phyloP scores from a whole-genome alignment of 1,140 invertebrate species.

The Anastatus disparis region DNA sequence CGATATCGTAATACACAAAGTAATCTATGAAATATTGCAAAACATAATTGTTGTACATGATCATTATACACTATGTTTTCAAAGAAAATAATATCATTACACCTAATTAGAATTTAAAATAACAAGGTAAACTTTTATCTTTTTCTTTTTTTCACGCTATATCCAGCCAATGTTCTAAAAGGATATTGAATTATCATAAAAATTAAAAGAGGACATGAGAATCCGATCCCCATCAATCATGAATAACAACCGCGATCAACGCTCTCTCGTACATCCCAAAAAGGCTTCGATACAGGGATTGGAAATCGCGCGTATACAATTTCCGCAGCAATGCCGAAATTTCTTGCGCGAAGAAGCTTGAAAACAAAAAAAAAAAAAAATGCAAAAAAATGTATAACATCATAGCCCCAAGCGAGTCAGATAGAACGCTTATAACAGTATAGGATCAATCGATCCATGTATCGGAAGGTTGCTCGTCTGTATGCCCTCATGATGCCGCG shows the following conservation, averaged over 20 bases:
- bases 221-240: conserved; percentile 11
- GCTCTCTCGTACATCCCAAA: background rate
- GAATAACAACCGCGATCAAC: conserved; percentile 2
- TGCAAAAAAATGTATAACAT: no score
- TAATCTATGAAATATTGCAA: no score
- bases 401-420: no score
- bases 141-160: no score
- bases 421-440: background rate
- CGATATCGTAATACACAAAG: no score
- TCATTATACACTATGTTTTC: no score
- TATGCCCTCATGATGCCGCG: conserved; percentile 13
- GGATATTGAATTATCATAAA: background rate
- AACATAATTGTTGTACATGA: no score
- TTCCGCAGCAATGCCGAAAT: conserved; percentile 2
- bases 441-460: conserved; percentile 34
- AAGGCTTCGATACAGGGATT: conserved; percentile 8
- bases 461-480: conserved; percentile 19
- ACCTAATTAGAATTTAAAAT: no score
- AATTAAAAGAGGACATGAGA: no score
- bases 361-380: conserved; percentile 6
- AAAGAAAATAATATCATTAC: no score
- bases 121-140: no score
- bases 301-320: conserved; percentile 16
- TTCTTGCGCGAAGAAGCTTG: conserved; percentile 4
- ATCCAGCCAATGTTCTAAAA: no score